Evolutionary conservation across 2,888 invertebrate genomes (phyloP).

Genomic region (Pimpla rufipes): DNA sequence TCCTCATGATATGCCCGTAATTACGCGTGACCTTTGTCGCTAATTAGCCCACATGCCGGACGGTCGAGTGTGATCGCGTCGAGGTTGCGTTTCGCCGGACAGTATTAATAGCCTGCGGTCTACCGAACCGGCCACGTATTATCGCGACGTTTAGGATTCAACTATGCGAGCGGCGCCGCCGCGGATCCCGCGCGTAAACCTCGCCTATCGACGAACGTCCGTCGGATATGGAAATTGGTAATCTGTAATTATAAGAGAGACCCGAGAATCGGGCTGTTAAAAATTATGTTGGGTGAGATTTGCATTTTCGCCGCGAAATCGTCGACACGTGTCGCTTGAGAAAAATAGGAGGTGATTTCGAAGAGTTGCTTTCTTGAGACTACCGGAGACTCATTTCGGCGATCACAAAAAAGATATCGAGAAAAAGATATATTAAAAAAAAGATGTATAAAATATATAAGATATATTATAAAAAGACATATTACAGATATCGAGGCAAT

Average conservation of each 20-base stretch:
- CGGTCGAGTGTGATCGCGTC: conserved; percentile 18
- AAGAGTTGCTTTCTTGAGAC: too few species aligned
- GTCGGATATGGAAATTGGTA: background rate
- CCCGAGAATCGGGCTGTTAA: background rate
- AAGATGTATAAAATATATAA: too few species aligned
- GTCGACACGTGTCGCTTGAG: too few species aligned
- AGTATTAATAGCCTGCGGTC: conserved; percentile 57
- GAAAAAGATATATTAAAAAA: too few species aligned
- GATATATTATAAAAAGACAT: too few species aligned
- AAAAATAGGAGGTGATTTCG: too few species aligned
- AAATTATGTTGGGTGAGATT: too few species aligned
- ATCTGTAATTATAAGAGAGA: background rate
- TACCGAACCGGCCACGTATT: conserved; percentile 51
- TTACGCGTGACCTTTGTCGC: conserved; percentile 70
- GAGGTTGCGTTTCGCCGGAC: conserved; percentile 43
- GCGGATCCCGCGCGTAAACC: background rate
- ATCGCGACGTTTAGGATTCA: conserved; percentile 53
- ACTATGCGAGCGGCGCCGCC: background rate
- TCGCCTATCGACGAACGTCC: too few species aligned
- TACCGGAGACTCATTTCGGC: too few species aligned
- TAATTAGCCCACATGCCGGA: conserved; percentile 69
- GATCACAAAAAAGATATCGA: too few species aligned
- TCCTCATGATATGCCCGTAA: conserved; percentile 62
- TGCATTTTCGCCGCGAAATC: too few species aligned
- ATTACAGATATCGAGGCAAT: too few species aligned